Base-by-base conservation (phyloP, 2,797 vertebrate species). In the Alca torda region DNA sequence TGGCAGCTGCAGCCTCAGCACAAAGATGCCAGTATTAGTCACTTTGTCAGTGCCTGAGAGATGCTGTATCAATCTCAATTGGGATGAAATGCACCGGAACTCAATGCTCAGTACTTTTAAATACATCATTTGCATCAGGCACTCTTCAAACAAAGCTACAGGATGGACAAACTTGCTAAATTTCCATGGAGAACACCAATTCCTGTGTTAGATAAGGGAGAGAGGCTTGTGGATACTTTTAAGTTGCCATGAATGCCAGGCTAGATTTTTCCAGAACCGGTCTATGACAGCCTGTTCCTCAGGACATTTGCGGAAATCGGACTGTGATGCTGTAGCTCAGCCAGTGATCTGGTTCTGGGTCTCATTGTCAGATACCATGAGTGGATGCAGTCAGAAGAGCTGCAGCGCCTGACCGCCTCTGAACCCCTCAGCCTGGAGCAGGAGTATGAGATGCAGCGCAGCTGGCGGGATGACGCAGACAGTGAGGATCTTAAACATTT, bases 381-480 rank as follows among this genome's bases (percentile, higher is more conserved):
- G 78, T 99, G 99, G 99, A 99, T 99, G 99, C 98, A 98, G 90
- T 99, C 98, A 1, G 98, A 98, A 41, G 99, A 99, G 94, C 98
- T 99, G 73, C 99, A 98, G 98, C 98, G 95, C 72, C 98, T 99
- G 96, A 99, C 99, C 0, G 99, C 99, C 11, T 99, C 99, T 0
- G 99, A 99, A 91, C 99, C 99, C 0, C 98, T 99, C 92, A 99
- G 98, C 64, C 98, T 99, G 97, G 98, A 99, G 63, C 98, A 99
- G 98, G 99, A 99, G 96, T 99, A 99, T 2, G 98, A 98, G 39
- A 99, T 99, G 99, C 99, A 99, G 97, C 96, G 35, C 92, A 99
- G 99, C 98, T 99, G 99, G 99, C 97, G 88, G 93, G 98, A 99
- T 1, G 99, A 99, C 3, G 1, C 93, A 0, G 99, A 99, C 97